Percentiles rank a stretch among this genome's conserved stretches.
These are phyloP conservation scores for Metopolophium dirhodum DNA, from an alignment of 1,140 invertebrate species.

Conservation along the genomic window DNA sequence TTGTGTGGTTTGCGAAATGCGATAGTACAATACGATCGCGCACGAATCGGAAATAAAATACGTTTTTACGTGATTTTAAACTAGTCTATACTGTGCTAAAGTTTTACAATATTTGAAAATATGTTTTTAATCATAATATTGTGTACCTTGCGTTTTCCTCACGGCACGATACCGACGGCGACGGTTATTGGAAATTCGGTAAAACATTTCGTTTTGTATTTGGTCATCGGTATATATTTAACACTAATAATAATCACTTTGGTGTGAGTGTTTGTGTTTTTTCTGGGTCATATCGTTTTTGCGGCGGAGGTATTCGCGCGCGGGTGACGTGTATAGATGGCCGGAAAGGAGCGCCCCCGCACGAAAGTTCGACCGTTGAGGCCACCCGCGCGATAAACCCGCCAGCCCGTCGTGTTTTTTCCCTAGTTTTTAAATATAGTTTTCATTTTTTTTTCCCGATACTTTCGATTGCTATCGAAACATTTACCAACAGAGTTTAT, in stretches of 20 bases:
- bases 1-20: background rate
- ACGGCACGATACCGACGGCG: background rate
- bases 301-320: background rate
- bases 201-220: background rate
- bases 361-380: background rate
- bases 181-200: background rate
- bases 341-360: background rate
- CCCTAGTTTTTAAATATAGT: constrained; percentile 2
- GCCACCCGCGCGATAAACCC: background rate
- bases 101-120: background rate
- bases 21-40: background rate
- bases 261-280: background rate
- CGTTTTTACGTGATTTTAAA: background rate
- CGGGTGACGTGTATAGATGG: background rate
- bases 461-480: background rate
- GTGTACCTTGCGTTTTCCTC: background rate
- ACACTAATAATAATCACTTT: background rate
- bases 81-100: background rate
- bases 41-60: background rate
- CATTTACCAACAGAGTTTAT: background rate
- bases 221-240: background rate
- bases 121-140: too few species aligned
- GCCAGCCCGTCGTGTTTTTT: background rate
- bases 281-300: constrained; percentile 10
- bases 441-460: background rate